Evolutionary conservation across 2,113 vertebrate species (phyloP), one percentile per base, ranked within the genome.

Genomic region (Pandion haliaetus): DNA sequence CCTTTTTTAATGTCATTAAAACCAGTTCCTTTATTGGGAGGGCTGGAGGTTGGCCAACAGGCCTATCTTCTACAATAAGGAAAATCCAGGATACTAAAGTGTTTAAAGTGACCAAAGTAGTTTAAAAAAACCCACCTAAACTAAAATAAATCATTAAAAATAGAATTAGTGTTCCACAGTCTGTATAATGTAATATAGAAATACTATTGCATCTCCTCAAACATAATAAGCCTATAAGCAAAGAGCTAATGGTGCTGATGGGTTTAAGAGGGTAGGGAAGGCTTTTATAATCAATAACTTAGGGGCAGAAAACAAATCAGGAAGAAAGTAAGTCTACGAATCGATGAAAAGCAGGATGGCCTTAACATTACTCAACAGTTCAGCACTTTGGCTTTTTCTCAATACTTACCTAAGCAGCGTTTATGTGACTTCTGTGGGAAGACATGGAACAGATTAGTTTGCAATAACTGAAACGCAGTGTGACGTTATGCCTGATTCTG

Each of bases 211-310:
- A 70, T 89, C 83, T 95, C 71, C 88, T 87, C 74, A 82, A 80
- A 80, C n/a, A 36, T 77, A 65, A 62, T 91, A 77, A 90, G n/a
- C 42, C 85, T 88, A 42, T 66, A 93, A 90, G 84, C 77, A 91
- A 92, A 66, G 50, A 88, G 72, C 82, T 95, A 94, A 97, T 95
- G 82, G 65, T 87, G 86, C 89, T 95, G 93, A 90, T 7, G 8
- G 45, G 91, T 89, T 95, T 95, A 93, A 87, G 86, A 92, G 81
- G 57, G 17, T 91, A 86, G 47, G 59, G 88, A 82, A 36, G 62
- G 63, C 45, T 87, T 97, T 73, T 63, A 36, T 5, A 14, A 93
- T 96, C 93, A 93, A 95, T 96, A 94, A 90, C 40, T 77, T 77
- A 47, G 74, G 86, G 86, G 20, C 55, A 93, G 80, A 69, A 91